phyloP scores from a whole-genome alignment of 2,888 invertebrate species.

The Caenorhabditis sp. region DNA sequence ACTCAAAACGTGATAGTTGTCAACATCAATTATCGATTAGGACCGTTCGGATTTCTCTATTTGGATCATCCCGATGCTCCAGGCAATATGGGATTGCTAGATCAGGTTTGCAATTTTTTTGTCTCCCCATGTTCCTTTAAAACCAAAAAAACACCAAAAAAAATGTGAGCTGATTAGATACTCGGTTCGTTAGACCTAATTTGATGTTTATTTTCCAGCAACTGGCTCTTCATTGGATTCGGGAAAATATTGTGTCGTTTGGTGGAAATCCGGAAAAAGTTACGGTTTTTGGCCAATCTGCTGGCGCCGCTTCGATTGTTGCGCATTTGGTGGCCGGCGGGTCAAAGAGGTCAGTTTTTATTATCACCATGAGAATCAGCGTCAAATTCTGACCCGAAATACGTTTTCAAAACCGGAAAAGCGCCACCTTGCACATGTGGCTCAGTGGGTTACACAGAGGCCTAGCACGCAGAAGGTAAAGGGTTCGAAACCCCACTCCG shows the following conservation, averaged over 20 bases:
- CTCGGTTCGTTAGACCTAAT: not conserved
- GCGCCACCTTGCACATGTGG: no score
- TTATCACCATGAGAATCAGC: no score
- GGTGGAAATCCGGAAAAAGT: constrained; percentile 81
- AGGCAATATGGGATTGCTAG: constrained; percentile 90
- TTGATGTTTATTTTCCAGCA: constrained; percentile 75
- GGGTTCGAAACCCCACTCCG: no score
- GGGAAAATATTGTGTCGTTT: constrained; percentile 86
- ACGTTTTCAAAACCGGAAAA: no score
- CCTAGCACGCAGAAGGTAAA: no score
- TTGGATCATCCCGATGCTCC: constrained; percentile 80
- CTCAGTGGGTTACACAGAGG: not conserved
- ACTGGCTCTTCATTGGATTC: constrained; percentile 89
- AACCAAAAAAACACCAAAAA: not conserved
- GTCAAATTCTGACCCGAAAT: no score
- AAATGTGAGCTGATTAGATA: not conserved
- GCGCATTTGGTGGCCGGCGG: constrained; percentile 80
- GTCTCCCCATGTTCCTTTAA: no score
- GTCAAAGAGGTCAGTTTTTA: constrained; percentile 29
- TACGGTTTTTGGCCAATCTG: constrained; percentile 93
- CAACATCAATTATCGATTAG: constrained; percentile 80
- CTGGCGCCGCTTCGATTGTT: constrained; percentile 82
- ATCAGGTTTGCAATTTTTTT: constrained; percentile 75
- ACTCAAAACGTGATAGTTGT: constrained; percentile 90
- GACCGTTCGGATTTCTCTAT: constrained; percentile 92